Evolutionary conservation across 2,888 invertebrate genomes (phyloP).

Genomic region (Thelaira solivaga): DNA sequence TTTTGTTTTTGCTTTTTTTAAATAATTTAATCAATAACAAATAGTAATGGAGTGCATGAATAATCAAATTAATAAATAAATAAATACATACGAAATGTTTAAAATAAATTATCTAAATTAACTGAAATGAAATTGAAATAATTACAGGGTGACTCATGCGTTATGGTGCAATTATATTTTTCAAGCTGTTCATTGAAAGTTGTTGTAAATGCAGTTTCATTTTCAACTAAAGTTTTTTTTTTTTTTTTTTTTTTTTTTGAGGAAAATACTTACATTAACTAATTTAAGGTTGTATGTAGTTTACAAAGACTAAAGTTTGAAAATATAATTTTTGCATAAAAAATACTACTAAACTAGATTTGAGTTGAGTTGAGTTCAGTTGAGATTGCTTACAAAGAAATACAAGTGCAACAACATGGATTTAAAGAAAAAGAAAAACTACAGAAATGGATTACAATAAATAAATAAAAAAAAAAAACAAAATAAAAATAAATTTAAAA

Average conservation of each 20-base stretch:
- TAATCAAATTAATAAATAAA: no score
- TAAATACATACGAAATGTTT: no score
- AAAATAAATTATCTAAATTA: slow-evolving; percentile 22
- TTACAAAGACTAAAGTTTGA: slow-evolving; percentile 47
- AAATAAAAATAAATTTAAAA: no score
- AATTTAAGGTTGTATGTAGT: slow-evolving; percentile 14
- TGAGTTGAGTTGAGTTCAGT: no score
- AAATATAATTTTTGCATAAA: slow-evolving; percentile 35
- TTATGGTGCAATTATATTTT: slow-evolving; percentile 78
- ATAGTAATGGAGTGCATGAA: slow-evolving; percentile 54
- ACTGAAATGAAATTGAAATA: slow-evolving; percentile 14
- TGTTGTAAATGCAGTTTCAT: slow-evolving; percentile 36
- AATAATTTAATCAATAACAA: no score
- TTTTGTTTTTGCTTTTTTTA: no score
- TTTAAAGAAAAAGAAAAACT: slow-evolving; percentile 35
- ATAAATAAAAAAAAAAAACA: slow-evolving; percentile 5
- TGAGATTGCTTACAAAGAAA: no score
- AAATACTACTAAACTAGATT: slow-evolving; percentile 35
- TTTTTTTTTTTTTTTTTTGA: neutral
- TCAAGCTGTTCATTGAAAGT: slow-evolving; percentile 70
- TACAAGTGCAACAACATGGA: slow-evolving; percentile 55
- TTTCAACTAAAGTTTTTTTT: neutral
- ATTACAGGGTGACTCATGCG: slow-evolving; percentile 76
- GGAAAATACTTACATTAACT: slow-evolving; percentile 45
- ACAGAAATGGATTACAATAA: slow-evolving; percentile 32